Percentiles rank a stretch among this genome's conserved stretches.
These are phyloP conservation scores for Laticauda laticaudata DNA, from an alignment of 2,113 vertebrate genomes.

Conservation along the genomic window DNA sequence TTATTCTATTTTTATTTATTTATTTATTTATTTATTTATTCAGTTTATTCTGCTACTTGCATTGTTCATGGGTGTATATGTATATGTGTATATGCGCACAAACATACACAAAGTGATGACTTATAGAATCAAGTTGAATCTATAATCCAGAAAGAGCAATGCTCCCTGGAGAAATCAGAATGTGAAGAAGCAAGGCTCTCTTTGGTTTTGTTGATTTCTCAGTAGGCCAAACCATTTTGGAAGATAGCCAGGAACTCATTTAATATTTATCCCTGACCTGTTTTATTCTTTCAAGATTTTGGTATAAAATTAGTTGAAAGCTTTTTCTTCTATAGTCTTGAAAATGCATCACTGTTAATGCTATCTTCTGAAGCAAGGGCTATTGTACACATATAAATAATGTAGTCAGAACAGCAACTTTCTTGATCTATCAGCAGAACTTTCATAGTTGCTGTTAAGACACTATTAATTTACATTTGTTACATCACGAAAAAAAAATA, in stretches of 20 bases:
- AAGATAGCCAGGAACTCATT: constrained; percentile 71
- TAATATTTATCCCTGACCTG: constrained; percentile 75
- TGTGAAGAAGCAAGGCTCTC: constrained; percentile 66
- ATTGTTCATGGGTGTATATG: not conserved
- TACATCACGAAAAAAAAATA: not conserved
- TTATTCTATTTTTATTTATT: too few relatives aligned
- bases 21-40: too few relatives aligned
- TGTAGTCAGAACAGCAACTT: constrained; percentile 64
- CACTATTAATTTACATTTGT: constrained; percentile 44
- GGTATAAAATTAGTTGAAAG: constrained; percentile 72
- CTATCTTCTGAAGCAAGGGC: constrained; percentile 61
- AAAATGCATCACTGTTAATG: constrained; percentile 51
- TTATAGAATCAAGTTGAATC: constrained; percentile 53
- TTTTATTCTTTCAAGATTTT: constrained; percentile 72
- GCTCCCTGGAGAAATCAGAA: constrained; percentile 67
- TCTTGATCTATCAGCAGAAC: constrained; percentile 60
- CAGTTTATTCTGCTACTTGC: constrained; percentile 5
- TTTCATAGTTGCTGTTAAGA: constrained; percentile 46
- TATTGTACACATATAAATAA: constrained; percentile 64
- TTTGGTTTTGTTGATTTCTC: constrained; percentile 69
- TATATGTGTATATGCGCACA: not conserved
- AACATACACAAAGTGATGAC: constrained; percentile 43
- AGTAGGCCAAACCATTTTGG: constrained; percentile 76
- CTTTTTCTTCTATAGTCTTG: constrained; percentile 64
- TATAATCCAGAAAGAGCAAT: constrained; percentile 52